A percentile compares a stretch with the other conserved stretches of the same genome.
Conservation (phyloP, 2,888 invertebrate genomes). For the Scelioninae gen. 2 region DNA sequence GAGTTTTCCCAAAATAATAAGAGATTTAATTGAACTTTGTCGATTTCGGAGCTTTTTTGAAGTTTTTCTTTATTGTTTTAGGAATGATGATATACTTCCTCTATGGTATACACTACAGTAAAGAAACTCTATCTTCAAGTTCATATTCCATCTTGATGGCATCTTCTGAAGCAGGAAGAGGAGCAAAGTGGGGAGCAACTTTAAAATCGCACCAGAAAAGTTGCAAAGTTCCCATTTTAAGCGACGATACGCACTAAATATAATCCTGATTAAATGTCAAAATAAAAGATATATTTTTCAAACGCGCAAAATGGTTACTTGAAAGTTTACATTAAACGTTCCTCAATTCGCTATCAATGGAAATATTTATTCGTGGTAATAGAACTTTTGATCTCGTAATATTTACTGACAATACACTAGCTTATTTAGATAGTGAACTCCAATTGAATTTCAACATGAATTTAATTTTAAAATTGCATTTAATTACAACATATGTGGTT, state of each 20-base stretch:
- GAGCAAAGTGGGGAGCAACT: constrained; percentile 79
- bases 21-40: too few species aligned
- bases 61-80: constrained; percentile 76
- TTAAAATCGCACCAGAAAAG: constrained; percentile 68
- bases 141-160: constrained; percentile 82
- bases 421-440: too few species aligned
- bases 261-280: not conserved
- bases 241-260: constrained; percentile 53
- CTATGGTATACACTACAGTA: constrained; percentile 91
- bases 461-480: not conserved
- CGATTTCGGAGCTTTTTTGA: too few species aligned
- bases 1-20: too few species aligned
- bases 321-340: constrained; percentile 6
- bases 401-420: not conserved
- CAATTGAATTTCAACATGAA: not conserved
- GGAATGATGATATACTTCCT: constrained; percentile 89
- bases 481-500: not conserved
- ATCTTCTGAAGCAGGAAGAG: constrained; percentile 79
- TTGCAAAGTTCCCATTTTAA: constrained; percentile 71
- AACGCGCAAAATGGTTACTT: constrained; percentile 35
- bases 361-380: too few species aligned
- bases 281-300: constrained; percentile 33
- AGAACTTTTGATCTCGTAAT: not conserved
- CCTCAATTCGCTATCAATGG: not conserved
- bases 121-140: constrained; percentile 81